A percentile compares a stretch with the other conserved stretches of the same genome.
Evolutionary conservation across 2,888 invertebrate genomes (phyloP).

Genomic region (Ectobius pallidus): DNA sequence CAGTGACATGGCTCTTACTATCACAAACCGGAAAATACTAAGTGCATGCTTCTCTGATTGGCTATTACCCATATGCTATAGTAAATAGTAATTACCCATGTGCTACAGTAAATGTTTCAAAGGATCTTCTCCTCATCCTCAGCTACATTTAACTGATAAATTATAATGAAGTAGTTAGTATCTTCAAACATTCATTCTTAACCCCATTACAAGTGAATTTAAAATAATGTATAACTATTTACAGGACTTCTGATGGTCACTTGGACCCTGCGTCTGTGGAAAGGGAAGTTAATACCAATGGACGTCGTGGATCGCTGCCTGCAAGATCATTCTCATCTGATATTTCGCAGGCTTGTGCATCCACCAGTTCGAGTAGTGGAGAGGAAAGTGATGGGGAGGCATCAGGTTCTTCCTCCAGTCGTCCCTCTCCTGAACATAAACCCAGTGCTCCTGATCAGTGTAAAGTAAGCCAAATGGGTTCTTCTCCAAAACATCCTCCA

Average conservation of each 20-base stretch:
- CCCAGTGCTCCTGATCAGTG: not conserved
- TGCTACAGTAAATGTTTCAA: too few species aligned
- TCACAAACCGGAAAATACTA: too few species aligned
- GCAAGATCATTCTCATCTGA: conserved; percentile 3
- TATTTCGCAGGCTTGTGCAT: not conserved
- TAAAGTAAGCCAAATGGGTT: conserved; percentile 1
- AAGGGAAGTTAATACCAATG: conserved; percentile 76
- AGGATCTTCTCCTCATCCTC: too few species aligned
- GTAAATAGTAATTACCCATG: too few species aligned
- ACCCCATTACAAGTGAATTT: too few species aligned
- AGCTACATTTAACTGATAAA: too few species aligned
- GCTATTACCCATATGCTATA: too few species aligned
- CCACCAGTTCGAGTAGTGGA: conserved; percentile 36
- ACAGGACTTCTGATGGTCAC: conserved; percentile 44
- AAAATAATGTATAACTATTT: too few species aligned
- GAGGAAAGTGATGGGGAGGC: conserved; percentile 38
- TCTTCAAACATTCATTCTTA: too few species aligned
- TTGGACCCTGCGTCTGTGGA: conserved; percentile 57
- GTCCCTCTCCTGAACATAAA: conserved; percentile 1
- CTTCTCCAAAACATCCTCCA: not conserved
- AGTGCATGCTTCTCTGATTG: too few species aligned
- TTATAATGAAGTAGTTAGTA: too few species aligned
- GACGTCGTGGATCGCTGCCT: conserved; percentile 63
- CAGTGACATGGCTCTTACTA: too few species aligned
- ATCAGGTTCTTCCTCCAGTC: conserved; percentile 15